Evolutionary conservation across 1,140 invertebrate genomes (phyloP).

Genomic region (Whitmania pigra): DNA sequence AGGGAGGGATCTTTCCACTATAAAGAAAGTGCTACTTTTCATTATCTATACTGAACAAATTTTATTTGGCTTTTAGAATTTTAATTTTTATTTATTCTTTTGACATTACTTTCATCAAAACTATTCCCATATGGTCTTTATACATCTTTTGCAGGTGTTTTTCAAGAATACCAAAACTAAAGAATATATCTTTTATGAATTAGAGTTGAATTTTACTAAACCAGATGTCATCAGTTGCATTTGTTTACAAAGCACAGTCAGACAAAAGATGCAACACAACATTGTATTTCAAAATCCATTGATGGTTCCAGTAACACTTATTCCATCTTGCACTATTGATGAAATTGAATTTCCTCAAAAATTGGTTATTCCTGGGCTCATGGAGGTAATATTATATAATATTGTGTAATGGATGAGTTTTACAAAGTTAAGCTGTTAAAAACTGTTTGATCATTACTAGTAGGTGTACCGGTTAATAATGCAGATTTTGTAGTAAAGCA

Average conservation of each 20-base stretch:
- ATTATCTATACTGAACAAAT: not conserved
- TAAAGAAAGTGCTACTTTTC: not conserved
- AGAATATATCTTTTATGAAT: conserved; percentile 41
- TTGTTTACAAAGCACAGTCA: conserved; percentile 37
- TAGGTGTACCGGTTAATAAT: too few relatives aligned
- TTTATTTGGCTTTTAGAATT: too few relatives aligned
- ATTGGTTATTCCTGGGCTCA: conserved; percentile 34
- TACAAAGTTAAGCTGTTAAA: too few relatives aligned
- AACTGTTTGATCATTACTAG: too few relatives aligned
- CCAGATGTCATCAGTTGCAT: conserved; percentile 35
- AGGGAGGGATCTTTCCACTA: not conserved
- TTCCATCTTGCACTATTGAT: conserved; percentile 31
- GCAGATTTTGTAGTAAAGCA: too few relatives aligned
- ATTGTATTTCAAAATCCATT: conserved; percentile 40
- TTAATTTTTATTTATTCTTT: not conserved
- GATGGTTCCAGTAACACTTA: conserved; percentile 32
- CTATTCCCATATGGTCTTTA: not conserved
- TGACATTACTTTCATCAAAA: not conserved
- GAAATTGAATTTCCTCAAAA: conserved; percentile 38
- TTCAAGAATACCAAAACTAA: conserved; percentile 39
- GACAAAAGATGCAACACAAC: conserved; percentile 35
- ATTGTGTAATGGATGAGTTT: not conserved
- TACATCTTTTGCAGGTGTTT: conserved; percentile 32
- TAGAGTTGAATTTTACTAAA: conserved; percentile 36
- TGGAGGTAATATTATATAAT: conserved; percentile 33